Base-by-base conservation (phyloP, 30 jellyfish, hydroid and myxozoan species). In the Turritopsis dohrnii region DNA sequence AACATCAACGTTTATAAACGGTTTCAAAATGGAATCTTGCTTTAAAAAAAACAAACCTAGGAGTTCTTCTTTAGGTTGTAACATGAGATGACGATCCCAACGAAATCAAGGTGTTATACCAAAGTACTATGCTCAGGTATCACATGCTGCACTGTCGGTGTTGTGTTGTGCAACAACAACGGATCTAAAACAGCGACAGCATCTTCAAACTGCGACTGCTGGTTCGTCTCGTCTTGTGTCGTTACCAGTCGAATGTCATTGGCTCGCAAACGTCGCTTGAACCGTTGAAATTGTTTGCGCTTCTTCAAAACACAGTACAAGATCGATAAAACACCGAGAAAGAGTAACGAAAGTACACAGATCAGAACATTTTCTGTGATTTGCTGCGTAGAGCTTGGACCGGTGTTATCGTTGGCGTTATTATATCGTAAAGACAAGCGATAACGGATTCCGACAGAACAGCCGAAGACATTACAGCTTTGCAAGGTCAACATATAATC, bases 201-300 rank as follows among this genome's bases (percentile, higher is more conserved):
- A 13, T 41, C 60, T 41, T 41, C 13, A 5, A 41, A 41, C 60
- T 41, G 60, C 60, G 60, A 41, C 60, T n/a, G n/a, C n/a, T 41
- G 9, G 60, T 41, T 41, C 77, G 17, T 19, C 8, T 69, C 77
- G 9, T 9, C 77, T 9, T 23, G 77, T 19, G 30, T n/a, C 17
- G 77, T 69, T 21, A 69, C 77, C 77, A 69, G 30, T n/a, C 77
- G 77, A 19, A 69, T 69, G 22, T 69, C 77, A 23, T 69, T 27
- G 23, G 31, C 17, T 69, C 30, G 16, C 19, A 69, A 9, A 17
- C 77, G 60, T 3, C 60, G 16, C 19, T 21, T 69, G 9, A 69
- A 69, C 77, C 77, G 28, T 19, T 23, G 23, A 9, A 69, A 1
- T 0, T 69, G 28, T 21, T 69, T 69, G 22, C 31, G 28, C 77